phyloP scores from a whole-genome alignment of 2,113 vertebrate genomes.

The Heterocephalus glaber region DNA sequence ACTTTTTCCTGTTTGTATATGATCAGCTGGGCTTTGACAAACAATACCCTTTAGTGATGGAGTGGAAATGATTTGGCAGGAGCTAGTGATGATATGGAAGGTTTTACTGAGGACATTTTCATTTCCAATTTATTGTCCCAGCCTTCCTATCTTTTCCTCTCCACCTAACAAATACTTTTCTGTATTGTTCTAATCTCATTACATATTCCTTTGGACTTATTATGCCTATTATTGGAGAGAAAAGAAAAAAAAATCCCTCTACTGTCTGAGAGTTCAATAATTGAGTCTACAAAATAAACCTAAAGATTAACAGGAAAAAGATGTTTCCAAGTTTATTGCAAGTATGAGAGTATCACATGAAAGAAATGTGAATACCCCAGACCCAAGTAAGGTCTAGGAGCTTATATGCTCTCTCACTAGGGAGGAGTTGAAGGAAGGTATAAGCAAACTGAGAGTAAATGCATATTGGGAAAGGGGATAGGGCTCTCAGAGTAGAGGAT shows the following conservation, averaged over 20 bases:
- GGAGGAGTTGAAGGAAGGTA: neutral
- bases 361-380: neutral
- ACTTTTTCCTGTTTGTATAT: neutral
- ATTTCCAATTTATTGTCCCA: neutral
- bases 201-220: neutral
- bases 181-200: slow-evolving; percentile 1
- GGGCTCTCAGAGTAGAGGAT: neutral
- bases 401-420: neutral
- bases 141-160: slow-evolving; percentile 12
- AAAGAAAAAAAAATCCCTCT: neutral
- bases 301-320: neutral
- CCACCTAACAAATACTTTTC: neutral
- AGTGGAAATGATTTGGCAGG: neutral
- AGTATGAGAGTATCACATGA: neutral
- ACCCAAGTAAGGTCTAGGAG: neutral
- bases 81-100: neutral
- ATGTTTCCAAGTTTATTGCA: neutral
- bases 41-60: neutral
- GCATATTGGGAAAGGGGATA: neutral
- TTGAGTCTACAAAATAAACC: neutral
- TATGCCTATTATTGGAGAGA: neutral
- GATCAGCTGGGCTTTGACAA: slow-evolving; percentile 21
- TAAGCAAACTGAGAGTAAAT: neutral
- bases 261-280: neutral
- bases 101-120: neutral